Evolutionary conservation across 2,113 vertebrate species (phyloP).

Genomic region (Trichomycterus rosablanca): DNA sequence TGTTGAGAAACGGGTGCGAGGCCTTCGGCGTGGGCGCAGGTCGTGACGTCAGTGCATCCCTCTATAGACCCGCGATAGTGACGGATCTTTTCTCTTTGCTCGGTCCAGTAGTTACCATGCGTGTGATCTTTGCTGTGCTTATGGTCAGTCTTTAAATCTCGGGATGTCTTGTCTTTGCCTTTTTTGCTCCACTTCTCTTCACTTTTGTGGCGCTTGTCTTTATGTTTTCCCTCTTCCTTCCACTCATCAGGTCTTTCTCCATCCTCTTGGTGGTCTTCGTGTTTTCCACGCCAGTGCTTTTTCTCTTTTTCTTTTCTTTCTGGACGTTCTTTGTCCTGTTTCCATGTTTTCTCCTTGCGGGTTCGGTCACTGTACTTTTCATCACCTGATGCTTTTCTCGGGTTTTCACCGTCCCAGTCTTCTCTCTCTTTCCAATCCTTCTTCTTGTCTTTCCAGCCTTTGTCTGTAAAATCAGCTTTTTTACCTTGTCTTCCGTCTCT

Average conservation of each 20-base stretch:
- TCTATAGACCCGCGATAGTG: constrained; percentile 56
- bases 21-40: constrained; percentile 77
- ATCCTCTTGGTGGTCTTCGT: too few relatives aligned
- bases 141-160: background rate
- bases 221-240: constrained; percentile 39
- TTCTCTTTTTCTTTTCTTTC: constrained; percentile 9
- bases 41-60: constrained; percentile 61
- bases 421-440: constrained; percentile 6
- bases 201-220: constrained; percentile 3
- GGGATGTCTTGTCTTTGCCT: constrained; percentile 17
- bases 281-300: constrained; percentile 19
- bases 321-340: too few relatives aligned
- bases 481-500: constrained; percentile 30
- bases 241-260: constrained; percentile 16
- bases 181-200: constrained; percentile 26
- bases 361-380: too few relatives aligned
- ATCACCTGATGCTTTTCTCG: too few relatives aligned
- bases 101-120: constrained; percentile 55
- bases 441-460: constrained; percentile 23
- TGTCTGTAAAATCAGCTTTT: background rate
- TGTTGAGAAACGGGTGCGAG: constrained; percentile 64
- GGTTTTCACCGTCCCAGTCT: constrained; percentile 11
- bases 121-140: background rate
- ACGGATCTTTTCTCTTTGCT: constrained; percentile 50
- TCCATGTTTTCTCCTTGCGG: constrained; percentile 18